A percentile compares a stretch with the other conserved stretches of the same genome.
These are phyloP conservation scores for Triplophysa tibetana DNA, from an alignment of 2,113 vertebrate species.

Conservation along the genomic window DNA sequence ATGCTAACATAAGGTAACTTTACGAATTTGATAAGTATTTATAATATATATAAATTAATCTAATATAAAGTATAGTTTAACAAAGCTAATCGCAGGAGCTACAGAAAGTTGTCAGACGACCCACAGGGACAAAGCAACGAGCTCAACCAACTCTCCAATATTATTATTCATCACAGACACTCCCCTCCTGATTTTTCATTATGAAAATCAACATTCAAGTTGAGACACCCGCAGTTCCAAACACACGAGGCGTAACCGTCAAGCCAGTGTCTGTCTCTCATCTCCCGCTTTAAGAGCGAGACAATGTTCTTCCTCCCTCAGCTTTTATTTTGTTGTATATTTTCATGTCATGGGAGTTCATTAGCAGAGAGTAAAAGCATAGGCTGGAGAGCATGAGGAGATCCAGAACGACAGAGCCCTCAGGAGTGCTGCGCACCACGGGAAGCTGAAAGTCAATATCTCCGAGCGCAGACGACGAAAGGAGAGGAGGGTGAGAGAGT, in stretches of 20 bases:
- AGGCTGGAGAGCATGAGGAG: slow-evolving; percentile 48
- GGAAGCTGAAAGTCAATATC: slow-evolving; percentile 41
- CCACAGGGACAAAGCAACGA: too few species aligned
- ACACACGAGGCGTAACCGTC: not conserved
- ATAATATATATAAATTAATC: too few species aligned
- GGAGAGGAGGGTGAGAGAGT: not conserved
- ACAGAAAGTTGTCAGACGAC: too few species aligned
- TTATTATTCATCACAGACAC: too few species aligned
- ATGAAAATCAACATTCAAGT: not conserved
- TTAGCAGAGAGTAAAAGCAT: slow-evolving; percentile 47
- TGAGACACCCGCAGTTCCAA: not conserved
- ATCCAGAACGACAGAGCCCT: slow-evolving; percentile 33
- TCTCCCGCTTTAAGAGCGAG: not conserved
- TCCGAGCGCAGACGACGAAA: slow-evolving; percentile 19
- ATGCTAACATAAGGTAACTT: too few species aligned
- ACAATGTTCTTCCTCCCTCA: slow-evolving; percentile 26
- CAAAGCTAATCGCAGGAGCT: too few species aligned
- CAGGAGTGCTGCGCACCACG: slow-evolving; percentile 35
- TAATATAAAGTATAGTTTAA: too few species aligned
- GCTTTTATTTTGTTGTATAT: slow-evolving; percentile 46
- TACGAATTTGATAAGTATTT: too few species aligned
- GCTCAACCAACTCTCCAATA: too few species aligned
- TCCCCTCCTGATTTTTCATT: too few species aligned
- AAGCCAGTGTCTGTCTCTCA: too few species aligned
- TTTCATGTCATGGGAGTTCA: slow-evolving; percentile 53